These are phyloP conservation scores for Caenorhabditis sp. DNA, from an alignment of 2,888 invertebrate species.

Conservation along the genomic window DNA sequence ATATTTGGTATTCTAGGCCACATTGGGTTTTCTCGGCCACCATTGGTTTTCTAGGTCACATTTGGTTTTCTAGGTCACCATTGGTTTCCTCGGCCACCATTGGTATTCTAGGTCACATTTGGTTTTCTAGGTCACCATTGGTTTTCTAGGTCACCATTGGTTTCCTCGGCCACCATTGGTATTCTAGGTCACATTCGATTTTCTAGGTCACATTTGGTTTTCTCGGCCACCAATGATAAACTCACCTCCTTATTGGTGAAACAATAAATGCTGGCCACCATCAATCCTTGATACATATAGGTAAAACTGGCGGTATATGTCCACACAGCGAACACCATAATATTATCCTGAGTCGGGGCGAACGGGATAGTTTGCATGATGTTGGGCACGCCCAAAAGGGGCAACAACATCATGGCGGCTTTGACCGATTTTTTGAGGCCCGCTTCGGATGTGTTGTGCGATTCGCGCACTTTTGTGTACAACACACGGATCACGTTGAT, in stretches of 20 bases:
- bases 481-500: constrained; percentile 74
- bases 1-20: too few relatives aligned
- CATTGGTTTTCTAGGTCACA: too few relatives aligned
- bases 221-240: background rate
- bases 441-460: constrained; percentile 72
- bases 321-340: constrained; percentile 72
- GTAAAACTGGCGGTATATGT: constrained; percentile 72
- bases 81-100: too few relatives aligned
- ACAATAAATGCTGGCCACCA: constrained; percentile 74
- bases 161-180: too few relatives aligned
- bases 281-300: constrained; percentile 74
- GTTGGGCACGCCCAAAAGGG: constrained; percentile 74
- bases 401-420: constrained; percentile 74
- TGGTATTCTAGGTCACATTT: too few relatives aligned
- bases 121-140: too few relatives aligned
- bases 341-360: constrained; percentile 70
- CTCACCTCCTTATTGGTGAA: constrained; percentile 74
- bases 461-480: constrained; percentile 73
- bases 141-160: too few relatives aligned
- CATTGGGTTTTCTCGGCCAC: too few relatives aligned
- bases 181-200: too few relatives aligned
- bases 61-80: too few relatives aligned
- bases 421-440: constrained; percentile 74
- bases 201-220: too few relatives aligned
- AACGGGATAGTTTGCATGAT: constrained; percentile 73